Evolutionary conservation across 1,140 invertebrate genomes (phyloP), one percentile per base, ranked within the genome.

Genomic region (Diachasma alloeum): DNA sequence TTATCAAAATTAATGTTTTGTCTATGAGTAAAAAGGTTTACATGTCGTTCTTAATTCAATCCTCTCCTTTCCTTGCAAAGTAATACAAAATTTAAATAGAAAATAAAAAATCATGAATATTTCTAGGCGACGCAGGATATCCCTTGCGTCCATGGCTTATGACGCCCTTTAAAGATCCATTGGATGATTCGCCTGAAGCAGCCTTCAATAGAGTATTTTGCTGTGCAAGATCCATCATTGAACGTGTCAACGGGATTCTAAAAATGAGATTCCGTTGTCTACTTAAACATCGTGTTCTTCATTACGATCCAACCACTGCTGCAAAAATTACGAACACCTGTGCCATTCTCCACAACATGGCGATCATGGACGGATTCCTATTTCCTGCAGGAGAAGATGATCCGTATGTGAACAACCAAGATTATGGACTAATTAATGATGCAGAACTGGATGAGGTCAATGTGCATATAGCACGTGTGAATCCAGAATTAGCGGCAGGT

Each of bases 241-340:
- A n/a, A n/a, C n/a, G n/a, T n/a, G n/a, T n/a, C n/a, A n/a, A n/a
- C n/a, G n/a, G n/a, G n/a, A n/a, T n/a, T n/a, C n/a, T n/a, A n/a
- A n/a, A n/a, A n/a, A n/a, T n/a, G n/a, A n/a, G n/a, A n/a, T n/a
- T n/a, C n/a, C n/a, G n/a, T n/a, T n/a, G n/a, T n/a, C n/a, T n/a
- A n/a, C n/a, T n/a, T n/a, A n/a, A n/a, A n/a, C n/a, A n/a, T n/a
- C n/a, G n/a, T n/a, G n/a, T n/a, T n/a, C n/a, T n/a, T n/a, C n/a
- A n/a, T n/a, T n/a, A n/a, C n/a, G n/a, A n/a, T n/a, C n/a, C n/a
- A n/a, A n/a, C n/a, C n/a, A n/a, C n/a, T n/a, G n/a, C n/a, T n/a
- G n/a, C n/a, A n/a, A 82, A 85, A 75, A 88, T 89, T 22, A 86
- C 86, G 48, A 87, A 88, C 78, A 83, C 87, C 39, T 88, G 87